Evolutionary conservation across 1,140 invertebrate species (phyloP).

Genomic region (Drosophila sp.): DNA sequence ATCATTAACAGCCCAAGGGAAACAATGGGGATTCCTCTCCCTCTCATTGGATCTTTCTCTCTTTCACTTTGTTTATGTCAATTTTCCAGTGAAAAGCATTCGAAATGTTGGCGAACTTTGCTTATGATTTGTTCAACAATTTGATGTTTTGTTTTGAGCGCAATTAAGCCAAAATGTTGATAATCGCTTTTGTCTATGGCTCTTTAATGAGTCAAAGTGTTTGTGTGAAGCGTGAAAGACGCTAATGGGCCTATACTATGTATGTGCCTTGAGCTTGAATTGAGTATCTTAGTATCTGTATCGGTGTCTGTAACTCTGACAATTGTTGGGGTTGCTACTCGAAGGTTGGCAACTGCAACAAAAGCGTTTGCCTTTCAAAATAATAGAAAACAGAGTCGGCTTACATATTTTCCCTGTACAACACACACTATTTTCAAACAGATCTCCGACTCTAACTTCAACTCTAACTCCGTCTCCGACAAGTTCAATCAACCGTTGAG

Average conservation of each 20-base stretch:
- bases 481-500: slow-evolving; percentile 81
- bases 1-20: slow-evolving; percentile 60
- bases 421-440: slow-evolving; percentile 36
- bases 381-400: slow-evolving; percentile 9
- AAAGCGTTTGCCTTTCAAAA: slow-evolving; percentile 68
- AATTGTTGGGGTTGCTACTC: slow-evolving; percentile 14
- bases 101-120: slow-evolving; percentile 48
- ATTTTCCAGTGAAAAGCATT: slow-evolving; percentile 45
- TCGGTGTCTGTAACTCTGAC: slow-evolving; percentile 29
- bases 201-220: slow-evolving; percentile 55
- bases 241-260: slow-evolving; percentile 48
- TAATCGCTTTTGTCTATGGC: slow-evolving; percentile 52
- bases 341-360: slow-evolving; percentile 40
- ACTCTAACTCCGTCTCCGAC: slow-evolving; percentile 50
- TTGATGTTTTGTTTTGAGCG: slow-evolving; percentile 30
- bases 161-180: slow-evolving; percentile 63
- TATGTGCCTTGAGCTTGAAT: slow-evolving; percentile 37
- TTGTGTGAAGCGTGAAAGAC: slow-evolving; percentile 56
- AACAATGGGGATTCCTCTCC: slow-evolving; percentile 30
- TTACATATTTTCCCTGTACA: slow-evolving; percentile 47
- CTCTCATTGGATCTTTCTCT: not conserved
- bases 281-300: slow-evolving; percentile 50
- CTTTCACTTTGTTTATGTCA: slow-evolving; percentile 1
- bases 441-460: slow-evolving; percentile 43
- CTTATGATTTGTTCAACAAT: slow-evolving; percentile 62